Conservation (phyloP, 2,888 invertebrate genomes). For the Meiosimyza platycephala region DNA sequence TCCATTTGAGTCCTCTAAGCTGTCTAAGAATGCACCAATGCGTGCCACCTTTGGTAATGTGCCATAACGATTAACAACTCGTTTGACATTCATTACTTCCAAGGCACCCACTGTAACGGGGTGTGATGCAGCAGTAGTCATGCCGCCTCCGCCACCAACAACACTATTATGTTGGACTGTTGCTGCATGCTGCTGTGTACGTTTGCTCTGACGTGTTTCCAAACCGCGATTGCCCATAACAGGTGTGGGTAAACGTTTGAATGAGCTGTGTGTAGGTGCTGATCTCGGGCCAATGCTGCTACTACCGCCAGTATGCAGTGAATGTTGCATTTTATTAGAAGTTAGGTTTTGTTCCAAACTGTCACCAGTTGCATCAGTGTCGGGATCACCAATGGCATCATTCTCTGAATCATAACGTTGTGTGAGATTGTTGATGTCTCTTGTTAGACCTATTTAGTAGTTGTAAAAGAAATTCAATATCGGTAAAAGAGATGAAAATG, state of each 20-base stretch:
- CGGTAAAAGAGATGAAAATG: not conserved
- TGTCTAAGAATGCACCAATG: conserved; percentile 96
- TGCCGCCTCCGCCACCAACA: conserved; percentile 44
- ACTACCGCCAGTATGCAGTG: conserved; percentile 62
- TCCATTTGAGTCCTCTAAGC: conserved; percentile 78
- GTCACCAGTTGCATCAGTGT: conserved; percentile 80
- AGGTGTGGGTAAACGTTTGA: conserved; percentile 70
- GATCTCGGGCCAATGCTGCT: conserved; percentile 58
- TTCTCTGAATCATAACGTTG: conserved; percentile 67
- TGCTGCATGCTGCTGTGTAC: conserved; percentile 62
- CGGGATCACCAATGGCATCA: conserved; percentile 74
- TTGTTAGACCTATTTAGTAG: conserved; percentile 59
- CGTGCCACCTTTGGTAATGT: conserved; percentile 96
- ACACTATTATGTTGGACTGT: conserved; percentile 41
- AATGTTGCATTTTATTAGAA: conserved; percentile 68
- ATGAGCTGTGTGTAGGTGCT: conserved; percentile 68
- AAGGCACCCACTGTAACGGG: conserved; percentile 89
- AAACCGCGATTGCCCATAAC: conserved; percentile 73
- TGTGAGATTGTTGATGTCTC: conserved; percentile 64
- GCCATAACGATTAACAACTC: conserved; percentile 94
- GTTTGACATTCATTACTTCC: conserved; percentile 94
- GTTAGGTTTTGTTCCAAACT: conserved; percentile 61
- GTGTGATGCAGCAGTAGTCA: conserved; percentile 48
- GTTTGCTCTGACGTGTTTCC: conserved; percentile 74
- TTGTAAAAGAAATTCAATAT: conserved; percentile 24